Evolutionary conservation across 2,797 vertebrate species (phyloP), one percentile per base, ranked within the genome.

Genomic region (Artibeus jamaicensis): DNA sequence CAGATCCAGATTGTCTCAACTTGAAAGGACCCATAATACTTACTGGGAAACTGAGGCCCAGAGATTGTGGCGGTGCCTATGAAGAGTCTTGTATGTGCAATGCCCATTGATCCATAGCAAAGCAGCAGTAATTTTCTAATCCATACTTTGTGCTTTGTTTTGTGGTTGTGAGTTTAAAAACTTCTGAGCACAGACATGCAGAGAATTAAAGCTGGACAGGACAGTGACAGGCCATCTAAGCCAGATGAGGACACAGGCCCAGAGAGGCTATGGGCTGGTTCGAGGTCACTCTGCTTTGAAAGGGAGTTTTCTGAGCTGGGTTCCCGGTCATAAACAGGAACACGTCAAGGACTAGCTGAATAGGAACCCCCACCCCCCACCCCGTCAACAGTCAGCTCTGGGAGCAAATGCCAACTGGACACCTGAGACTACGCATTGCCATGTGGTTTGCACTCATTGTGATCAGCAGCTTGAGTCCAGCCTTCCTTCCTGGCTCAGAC

Each of bases 1-100:
- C 82, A 34, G 88, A 84, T 77, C 46, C 73, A 84, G 89, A 85
- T 57, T 62, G 37, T 93, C 84, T 89, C 48, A 65, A 65, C 57
- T 76, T 62, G 14, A 93, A 88, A 73, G 76, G 22, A 77, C 12
- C 48, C 37, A 50, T 71, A 59, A 84, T 18, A 82, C 34, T 74
- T 68, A 50, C 18, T n/a, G 68, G 73, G 65, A 96, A 93, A 94
- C 93, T 26, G 44, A 93, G 93, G 65, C 37, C 39, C 79, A 79
- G 67, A 84, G 73, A 87, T 18, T 26, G 21, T 57, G 48, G 50
- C 84, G 19, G 1, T 42, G 14, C 68, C 71, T 81, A 26, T 0
- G 55, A 46, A 68, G 18, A 84, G 37, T 46, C 55, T 76, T 34
- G 10, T 34, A 39, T 1, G 0, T 44, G 18, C 26, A n/a, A 70